A percentile compares a stretch with the other conserved stretches of the same genome.
These are phyloP conservation scores for Parazoanthus swiftii DNA, from an alignment of 92 coral and sea anemone species.

Conservation along the genomic window DNA sequence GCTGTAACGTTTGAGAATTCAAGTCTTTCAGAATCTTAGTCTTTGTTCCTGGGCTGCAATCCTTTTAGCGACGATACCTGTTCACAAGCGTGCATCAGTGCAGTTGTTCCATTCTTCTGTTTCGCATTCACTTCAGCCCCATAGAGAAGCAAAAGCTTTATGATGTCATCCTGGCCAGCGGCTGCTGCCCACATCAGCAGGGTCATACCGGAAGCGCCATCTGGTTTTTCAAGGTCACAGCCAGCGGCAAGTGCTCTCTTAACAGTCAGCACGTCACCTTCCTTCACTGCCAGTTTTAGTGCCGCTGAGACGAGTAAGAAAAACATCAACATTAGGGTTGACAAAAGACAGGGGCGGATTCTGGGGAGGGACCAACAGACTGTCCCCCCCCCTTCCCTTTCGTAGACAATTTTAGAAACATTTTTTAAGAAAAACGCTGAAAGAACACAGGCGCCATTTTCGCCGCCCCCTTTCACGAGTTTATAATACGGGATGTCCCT, in stretches of 20 bases:
- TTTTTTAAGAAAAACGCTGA: too few species aligned
- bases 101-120: constrained; percentile 77
- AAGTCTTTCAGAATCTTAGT: too few species aligned
- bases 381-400: too few species aligned
- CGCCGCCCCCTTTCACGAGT: too few species aligned
- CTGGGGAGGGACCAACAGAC: too few species aligned
- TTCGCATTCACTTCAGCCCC: constrained; percentile 75
- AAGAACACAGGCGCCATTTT: too few species aligned
- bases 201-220: constrained; percentile 91
- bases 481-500: too few species aligned
- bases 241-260: constrained; percentile 84
- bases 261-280: constrained; percentile 72
- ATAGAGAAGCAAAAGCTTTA: constrained; percentile 70
- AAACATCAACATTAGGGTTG: too few species aligned
- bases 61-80: constrained; percentile 54
- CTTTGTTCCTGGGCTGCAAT: background rate
- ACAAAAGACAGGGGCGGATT: too few species aligned
- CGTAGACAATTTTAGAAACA: too few species aligned
- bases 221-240: constrained; percentile 68
- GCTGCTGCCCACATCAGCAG: constrained; percentile 91
- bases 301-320: constrained; percentile 43
- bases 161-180: constrained; percentile 78
- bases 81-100: constrained; percentile 88
- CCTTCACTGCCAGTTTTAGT: constrained; percentile 72
- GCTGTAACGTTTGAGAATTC: too few species aligned